Evolutionary conservation across 2,797 vertebrate species (phyloP).

Genomic region (Menidia menidia): DNA sequence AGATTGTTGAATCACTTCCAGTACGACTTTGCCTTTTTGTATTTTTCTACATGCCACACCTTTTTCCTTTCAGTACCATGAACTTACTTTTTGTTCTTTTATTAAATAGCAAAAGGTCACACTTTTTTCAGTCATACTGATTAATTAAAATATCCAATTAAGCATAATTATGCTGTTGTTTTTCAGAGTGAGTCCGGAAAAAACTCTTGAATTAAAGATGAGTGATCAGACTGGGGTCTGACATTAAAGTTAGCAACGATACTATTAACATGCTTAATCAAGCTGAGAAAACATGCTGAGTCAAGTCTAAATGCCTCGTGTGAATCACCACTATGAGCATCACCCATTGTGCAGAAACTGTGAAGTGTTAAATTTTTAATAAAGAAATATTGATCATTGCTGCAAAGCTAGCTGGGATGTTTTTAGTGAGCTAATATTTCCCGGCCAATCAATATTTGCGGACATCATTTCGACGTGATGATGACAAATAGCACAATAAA

Average conservation of each 20-base stretch:
- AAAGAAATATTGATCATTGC: conserved; percentile 5
- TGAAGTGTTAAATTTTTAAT: conserved; percentile 1
- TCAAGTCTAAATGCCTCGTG: conserved; percentile 1
- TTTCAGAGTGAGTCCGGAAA: not conserved
- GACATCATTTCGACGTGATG: not conserved
- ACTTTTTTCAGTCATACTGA: not conserved
- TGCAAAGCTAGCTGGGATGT: not conserved
- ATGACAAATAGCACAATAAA: conserved; percentile 4
- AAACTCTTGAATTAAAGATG: not conserved
- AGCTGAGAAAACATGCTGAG: not conserved
- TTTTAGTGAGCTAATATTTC: conserved; percentile 6
- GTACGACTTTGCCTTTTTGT: too few relatives aligned
- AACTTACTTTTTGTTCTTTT: too few relatives aligned
- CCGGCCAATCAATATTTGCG: conserved; percentile 10
- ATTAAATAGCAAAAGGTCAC: too few relatives aligned
- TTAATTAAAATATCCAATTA: not conserved
- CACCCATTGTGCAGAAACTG: not conserved
- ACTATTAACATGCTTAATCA: not conserved
- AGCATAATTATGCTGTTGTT: not conserved
- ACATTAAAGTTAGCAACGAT: conserved; percentile 8
- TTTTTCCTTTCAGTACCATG: too few relatives aligned
- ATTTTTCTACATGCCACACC: too few relatives aligned
- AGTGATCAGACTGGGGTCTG: not conserved
- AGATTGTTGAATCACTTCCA: too few relatives aligned
- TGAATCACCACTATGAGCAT: not conserved